Conservation (phyloP, 2,888 invertebrate species). For the Drosophila mimica region DNA sequence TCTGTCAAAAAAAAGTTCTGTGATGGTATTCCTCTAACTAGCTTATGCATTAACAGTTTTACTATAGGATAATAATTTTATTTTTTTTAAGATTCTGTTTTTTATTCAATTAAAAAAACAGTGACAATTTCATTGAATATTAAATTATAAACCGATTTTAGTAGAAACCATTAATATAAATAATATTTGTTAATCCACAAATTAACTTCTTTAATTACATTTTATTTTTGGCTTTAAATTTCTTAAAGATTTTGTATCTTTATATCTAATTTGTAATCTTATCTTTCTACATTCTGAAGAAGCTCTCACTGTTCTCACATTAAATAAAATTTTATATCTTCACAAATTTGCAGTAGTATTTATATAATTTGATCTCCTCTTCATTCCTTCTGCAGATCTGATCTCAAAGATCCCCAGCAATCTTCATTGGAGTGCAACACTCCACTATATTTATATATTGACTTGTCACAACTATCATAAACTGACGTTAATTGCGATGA, state of each 20-base stretch:
- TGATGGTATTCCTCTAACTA: not conserved
- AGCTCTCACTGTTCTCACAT: not conserved
- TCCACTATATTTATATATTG: constrained; percentile 37
- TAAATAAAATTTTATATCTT: not conserved
- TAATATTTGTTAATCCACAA: not conserved
- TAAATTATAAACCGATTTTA: too few relatives aligned
- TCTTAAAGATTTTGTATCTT: not conserved
- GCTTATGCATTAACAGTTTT: not conserved
- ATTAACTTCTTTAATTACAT: too few relatives aligned
- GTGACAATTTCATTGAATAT: too few relatives aligned
- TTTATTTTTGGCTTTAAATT: not conserved
- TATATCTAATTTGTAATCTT: not conserved
- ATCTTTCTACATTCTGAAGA: not conserved
- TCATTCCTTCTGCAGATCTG: not conserved
- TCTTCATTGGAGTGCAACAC: constrained; percentile 1
- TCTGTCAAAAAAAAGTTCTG: not conserved
- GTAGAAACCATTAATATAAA: too few relatives aligned
- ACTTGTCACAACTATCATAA: constrained; percentile 48
- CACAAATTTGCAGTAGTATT: not conserved
- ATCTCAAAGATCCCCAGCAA: not conserved
- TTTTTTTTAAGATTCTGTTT: not conserved
- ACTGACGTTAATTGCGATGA: constrained; percentile 65
- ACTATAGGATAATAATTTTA: not conserved
- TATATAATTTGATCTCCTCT: not conserved
- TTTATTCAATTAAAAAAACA: not conserved